Conservation (phyloP, 2,888 invertebrate species). For the Anaspis maculata region DNA sequence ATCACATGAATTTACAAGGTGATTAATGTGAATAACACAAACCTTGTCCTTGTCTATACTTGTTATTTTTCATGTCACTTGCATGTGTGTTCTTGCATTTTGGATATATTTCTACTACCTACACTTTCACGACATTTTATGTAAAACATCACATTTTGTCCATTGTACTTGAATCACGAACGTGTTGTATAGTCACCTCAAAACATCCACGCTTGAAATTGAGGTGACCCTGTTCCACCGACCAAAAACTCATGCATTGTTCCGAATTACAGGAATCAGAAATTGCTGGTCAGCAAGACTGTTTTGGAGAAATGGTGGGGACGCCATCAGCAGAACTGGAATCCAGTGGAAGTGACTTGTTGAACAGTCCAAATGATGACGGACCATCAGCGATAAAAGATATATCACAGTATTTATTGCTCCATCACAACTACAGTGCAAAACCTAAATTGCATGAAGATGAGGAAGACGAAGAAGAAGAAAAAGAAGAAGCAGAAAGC, state of each 20-base stretch:
- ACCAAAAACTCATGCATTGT: too few relatives aligned
- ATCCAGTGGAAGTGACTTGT: conserved; percentile 55
- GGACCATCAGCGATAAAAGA: conserved; percentile 24
- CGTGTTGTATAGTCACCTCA: too few relatives aligned
- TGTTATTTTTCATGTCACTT: conserved; percentile 1
- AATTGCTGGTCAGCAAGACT: conserved; percentile 42
- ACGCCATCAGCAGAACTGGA: conserved; percentile 76
- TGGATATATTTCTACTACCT: too few relatives aligned
- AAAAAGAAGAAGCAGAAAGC: too few relatives aligned
- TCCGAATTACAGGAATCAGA: conserved; percentile 40
- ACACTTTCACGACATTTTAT: too few relatives aligned
- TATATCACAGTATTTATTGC: conserved; percentile 34
- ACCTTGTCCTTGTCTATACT: conserved; percentile 12
- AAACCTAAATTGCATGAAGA: conserved; percentile 21
- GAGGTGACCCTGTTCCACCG: too few relatives aligned
- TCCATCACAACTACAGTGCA: conserved; percentile 36
- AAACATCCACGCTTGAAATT: too few relatives aligned
- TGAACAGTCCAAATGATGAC: conserved; percentile 23
- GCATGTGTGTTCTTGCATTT: neutral
- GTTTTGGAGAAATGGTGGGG: conserved; percentile 76
- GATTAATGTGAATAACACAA: conserved; percentile 16
- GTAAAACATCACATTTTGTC: too few relatives aligned
- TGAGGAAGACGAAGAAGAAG: too few relatives aligned
- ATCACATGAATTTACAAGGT: conserved; percentile 20
- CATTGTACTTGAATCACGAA: too few relatives aligned